Evolutionary conservation across 1,140 invertebrate species (phyloP).

Genomic region (Pogonomyrmex californicus): DNA sequence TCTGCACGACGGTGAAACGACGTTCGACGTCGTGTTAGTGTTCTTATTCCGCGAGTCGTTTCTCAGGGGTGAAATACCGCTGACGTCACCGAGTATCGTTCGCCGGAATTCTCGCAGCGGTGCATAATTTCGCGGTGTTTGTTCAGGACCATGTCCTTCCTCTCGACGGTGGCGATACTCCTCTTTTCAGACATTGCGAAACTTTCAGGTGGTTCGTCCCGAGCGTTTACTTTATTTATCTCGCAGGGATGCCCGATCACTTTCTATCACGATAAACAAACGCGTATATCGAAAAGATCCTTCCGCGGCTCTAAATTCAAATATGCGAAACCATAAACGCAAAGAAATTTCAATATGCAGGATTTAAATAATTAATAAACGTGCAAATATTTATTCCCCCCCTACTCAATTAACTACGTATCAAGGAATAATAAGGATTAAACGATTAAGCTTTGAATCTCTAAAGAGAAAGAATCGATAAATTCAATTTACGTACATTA

Average conservation of each 20-base stretch:
- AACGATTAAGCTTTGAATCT: conserved; percentile 7
- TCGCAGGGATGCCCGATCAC: conserved; percentile 4
- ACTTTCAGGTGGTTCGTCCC: conserved; percentile 19
- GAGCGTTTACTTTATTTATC: background rate
- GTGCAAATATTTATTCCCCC: background rate
- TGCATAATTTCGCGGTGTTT: conserved; percentile 72
- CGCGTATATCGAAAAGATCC: background rate
- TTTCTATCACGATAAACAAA: background rate
- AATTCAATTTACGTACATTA: conserved; percentile 8
- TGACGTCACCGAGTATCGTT: conserved; percentile 72
- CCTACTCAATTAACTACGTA: background rate
- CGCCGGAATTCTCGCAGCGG: conserved; percentile 66
- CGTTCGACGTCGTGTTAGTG: conserved; percentile 39
- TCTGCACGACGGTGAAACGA: conserved; percentile 43
- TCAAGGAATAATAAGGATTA: background rate
- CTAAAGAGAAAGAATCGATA: background rate
- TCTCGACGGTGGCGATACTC: conserved; percentile 10
- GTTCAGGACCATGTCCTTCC: conserved; percentile 48
- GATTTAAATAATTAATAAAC: conserved; percentile 7
- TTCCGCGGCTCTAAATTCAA: background rate
- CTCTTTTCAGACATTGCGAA: conserved; percentile 31
- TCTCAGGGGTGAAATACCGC: conserved; percentile 71
- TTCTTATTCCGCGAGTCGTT: conserved; percentile 67
- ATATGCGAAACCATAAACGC: background rate
- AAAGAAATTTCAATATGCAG: background rate